Conservation (phyloP, 1,140 invertebrate genomes). For the Adelges cooleyi region DNA sequence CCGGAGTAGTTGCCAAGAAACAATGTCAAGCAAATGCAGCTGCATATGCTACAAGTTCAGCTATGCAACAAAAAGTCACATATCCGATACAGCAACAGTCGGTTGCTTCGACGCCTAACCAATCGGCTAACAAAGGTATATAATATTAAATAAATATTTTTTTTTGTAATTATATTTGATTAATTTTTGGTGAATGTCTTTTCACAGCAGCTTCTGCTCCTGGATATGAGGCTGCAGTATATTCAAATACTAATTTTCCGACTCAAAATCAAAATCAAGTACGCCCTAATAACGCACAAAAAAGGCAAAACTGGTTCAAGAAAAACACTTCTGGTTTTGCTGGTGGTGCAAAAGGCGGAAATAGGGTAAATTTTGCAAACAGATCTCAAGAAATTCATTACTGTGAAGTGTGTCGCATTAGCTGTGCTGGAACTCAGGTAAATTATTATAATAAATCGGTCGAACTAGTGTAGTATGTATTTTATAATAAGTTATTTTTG, state of each 20-base stretch:
- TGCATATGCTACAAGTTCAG: slow-evolving; percentile 24
- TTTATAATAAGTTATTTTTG: slow-evolving; percentile 5
- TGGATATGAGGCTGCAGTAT: slow-evolving; percentile 18
- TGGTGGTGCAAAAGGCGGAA: slow-evolving; percentile 7
- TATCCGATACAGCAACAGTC: slow-evolving; percentile 12
- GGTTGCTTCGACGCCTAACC: slow-evolving; percentile 1
- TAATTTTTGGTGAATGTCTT: background rate
- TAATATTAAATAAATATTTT: background rate
- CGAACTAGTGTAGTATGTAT: too few relatives aligned
- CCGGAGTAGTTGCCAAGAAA: slow-evolving; percentile 15
- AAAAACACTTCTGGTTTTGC: slow-evolving; percentile 9
- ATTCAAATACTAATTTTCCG: slow-evolving; percentile 22
- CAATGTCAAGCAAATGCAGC: slow-evolving; percentile 24
- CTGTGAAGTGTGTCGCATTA: slow-evolving; percentile 96
- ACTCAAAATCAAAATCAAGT: slow-evolving; percentile 23
- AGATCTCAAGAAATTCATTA: slow-evolving; percentile 71
- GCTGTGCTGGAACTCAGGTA: slow-evolving; percentile 84
- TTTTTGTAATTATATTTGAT: background rate
- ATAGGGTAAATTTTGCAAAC: slow-evolving; percentile 1
- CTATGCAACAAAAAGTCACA: slow-evolving; percentile 27
- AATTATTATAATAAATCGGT: too few relatives aligned
- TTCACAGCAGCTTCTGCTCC: background rate
- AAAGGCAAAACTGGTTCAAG: slow-evolving; percentile 25
- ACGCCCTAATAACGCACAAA: slow-evolving; percentile 23
- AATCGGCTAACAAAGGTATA: slow-evolving; percentile 13